A percentile compares a stretch with the other conserved stretches of the same genome.
phyloP scores from a whole-genome alignment of 2,113 vertebrate genomes.

The Peromyscus californicus region DNA sequence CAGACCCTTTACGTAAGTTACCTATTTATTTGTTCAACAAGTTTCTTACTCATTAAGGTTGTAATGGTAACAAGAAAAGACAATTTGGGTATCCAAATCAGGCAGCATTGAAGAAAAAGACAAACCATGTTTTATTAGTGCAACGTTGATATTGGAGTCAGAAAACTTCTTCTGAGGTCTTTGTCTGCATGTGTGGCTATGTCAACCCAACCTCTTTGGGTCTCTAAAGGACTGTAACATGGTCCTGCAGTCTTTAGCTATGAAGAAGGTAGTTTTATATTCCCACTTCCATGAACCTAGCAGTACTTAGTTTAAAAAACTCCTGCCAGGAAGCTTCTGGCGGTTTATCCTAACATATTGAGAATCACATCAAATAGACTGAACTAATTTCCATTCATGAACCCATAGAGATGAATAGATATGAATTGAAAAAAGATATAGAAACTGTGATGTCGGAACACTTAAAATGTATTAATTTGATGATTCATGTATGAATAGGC shows the following conservation, averaged over 20 bases:
- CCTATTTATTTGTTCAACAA: conserved; percentile 8
- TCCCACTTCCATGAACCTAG: neutral
- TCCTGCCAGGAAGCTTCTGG: neutral
- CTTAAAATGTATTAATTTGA: neutral
- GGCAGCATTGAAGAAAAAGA: neutral
- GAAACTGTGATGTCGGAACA: neutral
- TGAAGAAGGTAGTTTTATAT: neutral
- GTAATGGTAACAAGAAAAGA: conserved; percentile 7
- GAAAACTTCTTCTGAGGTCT: neutral
- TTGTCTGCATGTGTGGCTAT: too few species aligned
- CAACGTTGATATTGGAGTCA: neutral
- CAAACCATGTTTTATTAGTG: neutral
- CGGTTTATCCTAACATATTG: neutral
- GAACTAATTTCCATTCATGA: neutral
- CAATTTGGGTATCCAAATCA: neutral
- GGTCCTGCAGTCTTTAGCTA: neutral
- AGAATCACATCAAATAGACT: neutral
- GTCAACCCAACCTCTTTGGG: neutral
- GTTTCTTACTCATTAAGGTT: neutral
- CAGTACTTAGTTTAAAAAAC: neutral
- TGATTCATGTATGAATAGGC: neutral
- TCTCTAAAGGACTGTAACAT: neutral
- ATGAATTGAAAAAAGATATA: neutral
- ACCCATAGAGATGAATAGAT: neutral
- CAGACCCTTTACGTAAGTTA: conserved; percentile 14